Conservation (phyloP, 2,888 invertebrate genomes). For the Acrocera orbiculus region DNA sequence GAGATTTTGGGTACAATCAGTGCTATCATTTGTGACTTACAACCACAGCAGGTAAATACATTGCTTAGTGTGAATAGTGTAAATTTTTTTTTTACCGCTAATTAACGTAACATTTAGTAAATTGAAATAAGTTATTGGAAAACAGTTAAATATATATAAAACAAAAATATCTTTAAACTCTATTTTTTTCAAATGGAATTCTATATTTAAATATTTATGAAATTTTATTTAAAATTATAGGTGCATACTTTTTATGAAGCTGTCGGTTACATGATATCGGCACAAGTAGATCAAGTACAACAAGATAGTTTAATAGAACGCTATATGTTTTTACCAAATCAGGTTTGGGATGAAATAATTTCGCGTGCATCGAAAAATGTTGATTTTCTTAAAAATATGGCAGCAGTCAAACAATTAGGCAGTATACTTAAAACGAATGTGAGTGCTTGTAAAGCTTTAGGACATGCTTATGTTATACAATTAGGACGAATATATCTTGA, state of each 20-base stretch:
- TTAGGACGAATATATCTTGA: slow-evolving; percentile 94
- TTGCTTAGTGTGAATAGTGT: too few species aligned
- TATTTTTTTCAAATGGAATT: not conserved
- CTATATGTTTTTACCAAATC: slow-evolving; percentile 94
- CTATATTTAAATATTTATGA: not conserved
- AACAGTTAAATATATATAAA: too few species aligned
- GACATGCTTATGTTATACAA: slow-evolving; percentile 89
- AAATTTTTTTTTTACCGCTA: too few species aligned
- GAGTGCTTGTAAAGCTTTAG: slow-evolving; percentile 94
- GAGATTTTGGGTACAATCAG: slow-evolving; percentile 93
- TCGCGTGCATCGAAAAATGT: slow-evolving; percentile 94
- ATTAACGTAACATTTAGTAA: too few species aligned
- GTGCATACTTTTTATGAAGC: slow-evolving; percentile 97
- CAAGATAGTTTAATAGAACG: slow-evolving; percentile 93
- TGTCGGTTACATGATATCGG: slow-evolving; percentile 97
- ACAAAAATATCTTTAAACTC: too few species aligned
- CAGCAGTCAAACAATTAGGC: slow-evolving; percentile 90
- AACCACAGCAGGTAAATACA: slow-evolving; percentile 87
- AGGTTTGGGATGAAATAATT: slow-evolving; percentile 96
- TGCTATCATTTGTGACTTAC: slow-evolving; percentile 96
- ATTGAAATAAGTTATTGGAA: too few species aligned
- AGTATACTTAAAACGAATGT: slow-evolving; percentile 99
- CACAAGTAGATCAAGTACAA: slow-evolving; percentile 75
- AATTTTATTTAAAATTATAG: slow-evolving; percentile 13
- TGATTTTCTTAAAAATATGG: slow-evolving; percentile 86